phyloP scores from a whole-genome alignment of 2,797 vertebrate species.

The Anolis apletophallus region DNA sequence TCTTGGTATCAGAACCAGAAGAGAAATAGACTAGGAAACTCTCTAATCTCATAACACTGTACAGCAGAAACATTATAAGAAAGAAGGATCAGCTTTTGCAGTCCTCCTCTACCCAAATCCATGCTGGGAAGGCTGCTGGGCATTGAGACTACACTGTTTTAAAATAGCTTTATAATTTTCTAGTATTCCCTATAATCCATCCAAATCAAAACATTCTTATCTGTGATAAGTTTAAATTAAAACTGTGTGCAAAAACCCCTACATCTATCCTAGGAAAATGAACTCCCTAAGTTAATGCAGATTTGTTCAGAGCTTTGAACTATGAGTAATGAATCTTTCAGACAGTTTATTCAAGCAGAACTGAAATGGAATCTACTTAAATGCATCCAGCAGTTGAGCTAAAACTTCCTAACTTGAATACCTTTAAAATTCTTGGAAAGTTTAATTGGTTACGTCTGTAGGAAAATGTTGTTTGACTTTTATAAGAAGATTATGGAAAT shows the following conservation, averaged over 20 bases:
- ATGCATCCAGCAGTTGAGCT: slow-evolving; percentile 54
- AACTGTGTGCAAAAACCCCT: slow-evolving; percentile 30
- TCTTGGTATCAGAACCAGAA: neutral
- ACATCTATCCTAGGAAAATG: slow-evolving; percentile 54
- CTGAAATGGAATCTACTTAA: slow-evolving; percentile 56
- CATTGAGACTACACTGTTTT: neutral
- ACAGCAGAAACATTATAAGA: neutral
- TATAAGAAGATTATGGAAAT: neutral
- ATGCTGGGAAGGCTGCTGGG: neutral
- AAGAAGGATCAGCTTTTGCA: neutral
- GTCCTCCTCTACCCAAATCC: too few relatives aligned
- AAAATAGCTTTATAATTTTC: slow-evolving; percentile 31
- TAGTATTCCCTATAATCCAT: slow-evolving; percentile 30
- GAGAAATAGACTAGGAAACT: neutral
- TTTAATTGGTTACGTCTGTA: slow-evolving; percentile 32
- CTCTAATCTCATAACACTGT: neutral
- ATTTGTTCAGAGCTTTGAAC: slow-evolving; percentile 49
- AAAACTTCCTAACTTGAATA: slow-evolving; percentile 57
- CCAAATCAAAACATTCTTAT: slow-evolving; percentile 16
- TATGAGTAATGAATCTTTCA: slow-evolving; percentile 60
- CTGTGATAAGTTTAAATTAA: slow-evolving; percentile 44
- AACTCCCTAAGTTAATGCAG: slow-evolving; percentile 54
- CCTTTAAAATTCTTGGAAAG: slow-evolving; percentile 51
- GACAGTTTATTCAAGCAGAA: slow-evolving; percentile 65
- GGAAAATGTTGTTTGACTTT: slow-evolving; percentile 32